These are phyloP conservation scores for Keiferia lycopersicella DNA, from an alignment of 2,888 invertebrate genomes.

Conservation along the genomic window DNA sequence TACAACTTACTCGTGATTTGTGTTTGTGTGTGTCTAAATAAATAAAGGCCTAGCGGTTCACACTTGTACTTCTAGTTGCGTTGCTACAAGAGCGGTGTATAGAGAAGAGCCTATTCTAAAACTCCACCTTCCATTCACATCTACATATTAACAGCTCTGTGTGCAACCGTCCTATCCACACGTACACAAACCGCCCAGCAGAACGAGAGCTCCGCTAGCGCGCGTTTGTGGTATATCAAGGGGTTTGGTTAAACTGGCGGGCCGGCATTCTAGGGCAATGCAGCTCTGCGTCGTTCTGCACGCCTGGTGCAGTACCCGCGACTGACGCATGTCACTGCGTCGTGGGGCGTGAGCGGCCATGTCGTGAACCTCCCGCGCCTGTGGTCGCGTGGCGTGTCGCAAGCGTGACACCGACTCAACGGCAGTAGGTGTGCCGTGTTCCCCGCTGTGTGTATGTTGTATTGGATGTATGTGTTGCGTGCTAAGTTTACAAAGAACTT, in stretches of 20 bases:
- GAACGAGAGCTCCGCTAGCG: neutral
- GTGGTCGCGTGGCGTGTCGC: no score
- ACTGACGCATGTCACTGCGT: slow-evolving; percentile 80
- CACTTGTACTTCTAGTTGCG: neutral
- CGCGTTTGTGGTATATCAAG: neutral
- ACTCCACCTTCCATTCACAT: neutral
- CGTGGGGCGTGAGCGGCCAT: slow-evolving; percentile 65
- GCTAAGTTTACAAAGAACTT: slow-evolving; percentile 6
- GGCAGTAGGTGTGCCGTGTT: slow-evolving; percentile 15
- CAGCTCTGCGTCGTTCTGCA: slow-evolving; percentile 57
- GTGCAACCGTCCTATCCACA: slow-evolving; percentile 18
- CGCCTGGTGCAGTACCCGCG: slow-evolving; percentile 65
- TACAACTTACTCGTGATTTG: neutral
- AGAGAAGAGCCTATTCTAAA: slow-evolving; percentile 6
- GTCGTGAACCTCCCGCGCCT: slow-evolving; percentile 20
- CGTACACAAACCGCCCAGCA: neutral
- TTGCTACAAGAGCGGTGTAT: neutral
- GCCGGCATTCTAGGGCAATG: slow-evolving; percentile 44
- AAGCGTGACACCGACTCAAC: slow-evolving; percentile 26
- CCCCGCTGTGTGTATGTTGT: slow-evolving; percentile 8
- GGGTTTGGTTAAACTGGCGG: slow-evolving; percentile 31
- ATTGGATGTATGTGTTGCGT: slow-evolving; percentile 10
- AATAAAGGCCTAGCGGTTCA: neutral
- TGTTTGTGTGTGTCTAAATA: slow-evolving; percentile 3
- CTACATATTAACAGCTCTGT: slow-evolving; percentile 10